phyloP scores from a whole-genome alignment of 2,797 vertebrate species.

The Diceros bicornis region DNA sequence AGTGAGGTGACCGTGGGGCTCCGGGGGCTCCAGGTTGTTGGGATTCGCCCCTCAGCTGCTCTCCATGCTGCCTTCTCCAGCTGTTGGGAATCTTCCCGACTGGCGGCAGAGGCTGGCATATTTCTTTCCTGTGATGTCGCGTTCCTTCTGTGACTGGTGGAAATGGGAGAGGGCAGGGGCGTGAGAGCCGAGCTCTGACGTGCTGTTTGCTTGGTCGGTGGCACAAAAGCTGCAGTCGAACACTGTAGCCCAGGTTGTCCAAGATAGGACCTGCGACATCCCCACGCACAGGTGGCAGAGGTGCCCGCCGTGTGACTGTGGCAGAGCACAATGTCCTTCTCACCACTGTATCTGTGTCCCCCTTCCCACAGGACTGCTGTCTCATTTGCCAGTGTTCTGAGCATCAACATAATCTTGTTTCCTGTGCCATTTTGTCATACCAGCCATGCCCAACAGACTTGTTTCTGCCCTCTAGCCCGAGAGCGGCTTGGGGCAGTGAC shows the following conservation, averaged over 20 bases:
- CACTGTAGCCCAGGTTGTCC: not conserved
- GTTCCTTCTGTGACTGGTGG: not conserved
- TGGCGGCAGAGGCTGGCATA: not conserved
- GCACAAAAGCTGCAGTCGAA: not conserved
- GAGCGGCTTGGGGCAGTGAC: not conserved
- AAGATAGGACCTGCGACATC: not conserved
- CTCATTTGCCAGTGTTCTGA: not conserved
- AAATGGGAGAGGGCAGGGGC: not conserved
- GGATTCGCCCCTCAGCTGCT: fast-evolving
- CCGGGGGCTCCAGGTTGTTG: not conserved
- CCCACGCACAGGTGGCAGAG: not conserved
- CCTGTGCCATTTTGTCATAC: not conserved
- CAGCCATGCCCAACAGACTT: not conserved
- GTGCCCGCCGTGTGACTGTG: not conserved
- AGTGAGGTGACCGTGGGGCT: not conserved
- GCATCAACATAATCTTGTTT: not conserved
- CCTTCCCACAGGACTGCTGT: not conserved
- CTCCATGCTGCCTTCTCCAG: not conserved
- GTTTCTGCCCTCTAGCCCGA: not conserved
- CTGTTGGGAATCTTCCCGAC: not conserved
- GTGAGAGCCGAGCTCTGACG: not conserved
- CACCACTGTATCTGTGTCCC: not conserved
- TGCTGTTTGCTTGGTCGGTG: not conserved
- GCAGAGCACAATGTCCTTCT: not conserved
- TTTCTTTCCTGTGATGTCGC: not conserved